Conservation (phyloP, 1,140 invertebrate species). For the Magallana gigas region DNA sequence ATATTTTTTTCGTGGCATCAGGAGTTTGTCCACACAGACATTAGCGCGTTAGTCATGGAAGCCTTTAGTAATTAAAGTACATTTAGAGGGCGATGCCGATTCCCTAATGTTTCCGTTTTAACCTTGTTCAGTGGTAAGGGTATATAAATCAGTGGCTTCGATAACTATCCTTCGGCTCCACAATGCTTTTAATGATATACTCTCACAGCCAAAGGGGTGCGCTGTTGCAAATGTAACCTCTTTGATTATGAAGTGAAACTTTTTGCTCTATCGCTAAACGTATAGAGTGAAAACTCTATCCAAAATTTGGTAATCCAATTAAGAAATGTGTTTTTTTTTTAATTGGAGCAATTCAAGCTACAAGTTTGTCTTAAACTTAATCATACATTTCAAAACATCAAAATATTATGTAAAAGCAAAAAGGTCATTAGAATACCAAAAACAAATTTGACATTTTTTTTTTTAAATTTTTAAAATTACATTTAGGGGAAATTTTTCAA, state of each 20-base stretch:
- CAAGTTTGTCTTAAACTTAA: no score
- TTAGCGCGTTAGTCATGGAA: slow-evolving; percentile 19
- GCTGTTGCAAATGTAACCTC: neutral
- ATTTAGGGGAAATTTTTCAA: no score
- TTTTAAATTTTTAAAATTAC: no score
- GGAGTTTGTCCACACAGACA: neutral
- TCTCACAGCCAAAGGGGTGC: neutral
- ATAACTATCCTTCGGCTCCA: neutral
- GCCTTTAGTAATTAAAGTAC: slow-evolving; percentile 34
- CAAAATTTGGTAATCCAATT: no score
- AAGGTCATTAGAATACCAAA: no score
- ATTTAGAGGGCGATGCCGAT: slow-evolving; percentile 15
- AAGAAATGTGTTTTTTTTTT: no score
- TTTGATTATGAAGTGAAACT: neutral
- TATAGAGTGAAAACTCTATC: no score
- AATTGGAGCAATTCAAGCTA: no score
- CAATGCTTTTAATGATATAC: neutral
- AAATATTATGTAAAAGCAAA: no score
- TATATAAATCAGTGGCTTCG: neutral
- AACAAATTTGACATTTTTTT: no score
- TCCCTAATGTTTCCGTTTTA: slow-evolving; percentile 18
- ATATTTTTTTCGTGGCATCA: neutral
- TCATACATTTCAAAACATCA: no score
- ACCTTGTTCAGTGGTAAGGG: neutral
- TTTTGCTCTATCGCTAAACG: no score